These are phyloP conservation scores for Papilio xuthus DNA, from an alignment of 1,140 invertebrate species.

Conservation along the genomic window DNA sequence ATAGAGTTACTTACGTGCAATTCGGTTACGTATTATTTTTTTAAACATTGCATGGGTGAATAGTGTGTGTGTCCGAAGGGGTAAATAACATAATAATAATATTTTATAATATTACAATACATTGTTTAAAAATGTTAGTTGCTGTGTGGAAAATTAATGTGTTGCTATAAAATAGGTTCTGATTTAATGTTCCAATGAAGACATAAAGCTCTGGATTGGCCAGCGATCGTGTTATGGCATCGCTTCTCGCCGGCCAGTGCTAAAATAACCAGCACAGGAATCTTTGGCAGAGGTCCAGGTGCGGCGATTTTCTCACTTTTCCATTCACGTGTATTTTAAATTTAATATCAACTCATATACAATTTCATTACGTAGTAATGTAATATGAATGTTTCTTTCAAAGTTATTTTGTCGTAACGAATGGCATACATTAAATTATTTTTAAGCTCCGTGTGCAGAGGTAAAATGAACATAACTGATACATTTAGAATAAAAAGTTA, in stretches of 20 bases:
- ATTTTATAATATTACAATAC: constrained; percentile 32
- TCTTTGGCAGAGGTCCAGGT: constrained; percentile 72
- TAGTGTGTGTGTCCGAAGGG: constrained; percentile 44
- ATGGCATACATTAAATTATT: constrained; percentile 25
- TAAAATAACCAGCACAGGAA: constrained; percentile 72
- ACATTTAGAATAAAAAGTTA: constrained; percentile 4
- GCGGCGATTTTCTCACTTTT: constrained; percentile 59
- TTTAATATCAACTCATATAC: constrained; percentile 32
- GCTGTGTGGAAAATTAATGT: not conserved
- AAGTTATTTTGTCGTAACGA: constrained; percentile 8
- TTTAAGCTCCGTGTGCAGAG: not conserved
- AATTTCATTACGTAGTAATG: constrained; percentile 34
- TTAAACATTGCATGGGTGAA: constrained; percentile 59
- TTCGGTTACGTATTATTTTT: constrained; percentile 69
- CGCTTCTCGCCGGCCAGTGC: constrained; percentile 66
- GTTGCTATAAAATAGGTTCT: constrained; percentile 16
- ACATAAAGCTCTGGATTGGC: constrained; percentile 36
- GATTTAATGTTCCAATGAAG: constrained; percentile 25
- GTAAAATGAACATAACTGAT: not conserved
- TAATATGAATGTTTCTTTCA: constrained; percentile 19
- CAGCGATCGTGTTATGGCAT: constrained; percentile 60
- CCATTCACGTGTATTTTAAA: constrained; percentile 39
- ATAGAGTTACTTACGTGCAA: constrained; percentile 77
- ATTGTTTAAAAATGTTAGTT: not conserved
- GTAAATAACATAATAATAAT: constrained; percentile 43